phyloP scores from a whole-genome alignment of 2,888 invertebrate species.

The Euplexia lucipara region DNA sequence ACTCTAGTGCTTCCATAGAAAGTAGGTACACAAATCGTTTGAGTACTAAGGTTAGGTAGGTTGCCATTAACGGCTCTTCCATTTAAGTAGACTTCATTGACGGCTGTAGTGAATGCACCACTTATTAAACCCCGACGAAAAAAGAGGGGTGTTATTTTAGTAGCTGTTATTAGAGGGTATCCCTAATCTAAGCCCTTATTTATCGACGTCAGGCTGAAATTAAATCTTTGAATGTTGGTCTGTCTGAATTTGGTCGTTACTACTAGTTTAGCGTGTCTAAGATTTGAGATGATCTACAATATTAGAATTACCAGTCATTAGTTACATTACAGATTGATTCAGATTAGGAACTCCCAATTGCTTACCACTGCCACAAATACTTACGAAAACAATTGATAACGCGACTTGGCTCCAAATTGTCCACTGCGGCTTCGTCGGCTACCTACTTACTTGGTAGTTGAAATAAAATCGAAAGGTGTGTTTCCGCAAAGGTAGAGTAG shows the following conservation, averaged over 20 bases:
- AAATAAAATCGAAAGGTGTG: background rate
- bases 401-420: background rate
- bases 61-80: background rate
- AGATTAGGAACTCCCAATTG: background rate
- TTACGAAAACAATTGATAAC: slow-evolving; percentile 28
- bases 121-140: too few relatives aligned
- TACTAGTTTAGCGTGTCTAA: background rate
- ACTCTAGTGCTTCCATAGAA: slow-evolving; percentile 5
- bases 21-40: background rate
- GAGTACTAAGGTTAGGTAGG: background rate
- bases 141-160: too few relatives aligned
- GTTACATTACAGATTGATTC: background rate
- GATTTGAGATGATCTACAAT: background rate
- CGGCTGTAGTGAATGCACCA: slow-evolving; percentile 3
- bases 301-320: background rate
- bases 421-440: slow-evolving; percentile 4
- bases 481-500: background rate
- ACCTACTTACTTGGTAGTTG: background rate
- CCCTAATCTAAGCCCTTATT: background rate
- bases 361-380: slow-evolving; percentile 45
- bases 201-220: background rate
- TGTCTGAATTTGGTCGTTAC: background rate
- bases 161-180: background rate
- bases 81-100: background rate
- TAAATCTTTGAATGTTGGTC: background rate